Evolutionary conservation across 2,797 vertebrate species (phyloP).

Genomic region (Sebastes iracundus): DNA sequence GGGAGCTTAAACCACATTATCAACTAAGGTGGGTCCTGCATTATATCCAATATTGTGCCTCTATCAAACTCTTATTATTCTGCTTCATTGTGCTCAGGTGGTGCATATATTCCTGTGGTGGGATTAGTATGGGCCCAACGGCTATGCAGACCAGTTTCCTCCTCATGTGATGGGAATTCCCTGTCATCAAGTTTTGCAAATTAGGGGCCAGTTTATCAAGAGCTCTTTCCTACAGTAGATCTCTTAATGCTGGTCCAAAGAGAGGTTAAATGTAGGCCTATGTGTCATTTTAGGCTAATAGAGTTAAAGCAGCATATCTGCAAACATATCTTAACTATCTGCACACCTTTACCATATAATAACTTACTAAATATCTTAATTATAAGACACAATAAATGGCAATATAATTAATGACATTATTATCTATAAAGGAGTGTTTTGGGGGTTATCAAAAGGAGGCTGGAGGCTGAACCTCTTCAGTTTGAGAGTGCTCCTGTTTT

Average conservation of each 20-base stretch:
- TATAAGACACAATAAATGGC: not conserved
- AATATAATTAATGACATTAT: not conserved
- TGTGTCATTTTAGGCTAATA: not conserved
- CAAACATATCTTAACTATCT: too few relatives aligned
- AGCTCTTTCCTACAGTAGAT: not conserved
- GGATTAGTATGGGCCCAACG: not conserved
- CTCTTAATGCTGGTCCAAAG: not conserved
- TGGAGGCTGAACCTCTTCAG: conserved; percentile 24
- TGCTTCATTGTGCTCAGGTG: not conserved
- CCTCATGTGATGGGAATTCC: not conserved
- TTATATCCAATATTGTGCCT: not conserved
- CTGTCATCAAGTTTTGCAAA: not conserved
- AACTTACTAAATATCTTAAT: not conserved
- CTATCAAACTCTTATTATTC: not conserved
- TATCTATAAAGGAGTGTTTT: not conserved
- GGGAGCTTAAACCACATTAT: not conserved
- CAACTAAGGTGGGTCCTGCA: not conserved
- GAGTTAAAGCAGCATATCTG: not conserved
- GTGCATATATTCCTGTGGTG: not conserved
- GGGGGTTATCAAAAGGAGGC: not conserved
- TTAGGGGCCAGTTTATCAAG: not conserved
- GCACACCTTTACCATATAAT: not conserved
- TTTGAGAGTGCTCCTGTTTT: not conserved
- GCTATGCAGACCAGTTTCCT: not conserved
- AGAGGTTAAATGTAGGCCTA: not conserved